Conservation (phyloP, 2,888 invertebrate species). For the Ochropacha duplaris region DNA sequence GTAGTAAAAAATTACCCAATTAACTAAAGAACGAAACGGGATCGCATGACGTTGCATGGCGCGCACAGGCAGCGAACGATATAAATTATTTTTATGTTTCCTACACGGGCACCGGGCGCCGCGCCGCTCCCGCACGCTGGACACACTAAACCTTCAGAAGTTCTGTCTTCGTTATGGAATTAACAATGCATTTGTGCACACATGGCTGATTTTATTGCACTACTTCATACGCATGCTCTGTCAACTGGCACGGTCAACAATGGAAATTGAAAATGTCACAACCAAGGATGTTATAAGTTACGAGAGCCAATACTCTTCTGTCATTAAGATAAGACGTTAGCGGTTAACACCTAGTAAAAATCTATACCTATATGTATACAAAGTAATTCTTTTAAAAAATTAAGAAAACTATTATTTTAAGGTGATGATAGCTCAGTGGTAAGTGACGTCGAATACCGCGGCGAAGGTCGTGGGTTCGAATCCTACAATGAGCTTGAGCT, state of each 20-base stretch:
- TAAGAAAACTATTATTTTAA: no score
- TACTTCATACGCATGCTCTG: neutral
- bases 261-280: no score
- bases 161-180: conserved; percentile 39
- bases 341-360: no score
- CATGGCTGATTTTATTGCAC: conserved; percentile 10
- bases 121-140: conserved; percentile 12
- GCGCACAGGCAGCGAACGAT: conserved; percentile 31
- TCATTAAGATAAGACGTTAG: no score
- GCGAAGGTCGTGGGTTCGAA: no score
- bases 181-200: conserved; percentile 37
- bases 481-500: no score
- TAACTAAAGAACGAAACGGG: neutral
- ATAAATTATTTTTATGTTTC: conserved; percentile 60
- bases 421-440: no score
- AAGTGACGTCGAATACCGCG: no score
- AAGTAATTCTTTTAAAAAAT: no score
- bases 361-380: no score
- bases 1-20: neutral
- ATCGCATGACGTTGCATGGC: conserved; percentile 15
- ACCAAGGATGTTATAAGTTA: no score
- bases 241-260: neutral
- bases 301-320: no score
- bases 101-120: conserved; percentile 32
- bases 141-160: conserved; percentile 23